Evolutionary conservation across 2,113 vertebrate species (phyloP), one percentile per base, ranked within the genome.

Genomic region (Caranx ignobilis): DNA sequence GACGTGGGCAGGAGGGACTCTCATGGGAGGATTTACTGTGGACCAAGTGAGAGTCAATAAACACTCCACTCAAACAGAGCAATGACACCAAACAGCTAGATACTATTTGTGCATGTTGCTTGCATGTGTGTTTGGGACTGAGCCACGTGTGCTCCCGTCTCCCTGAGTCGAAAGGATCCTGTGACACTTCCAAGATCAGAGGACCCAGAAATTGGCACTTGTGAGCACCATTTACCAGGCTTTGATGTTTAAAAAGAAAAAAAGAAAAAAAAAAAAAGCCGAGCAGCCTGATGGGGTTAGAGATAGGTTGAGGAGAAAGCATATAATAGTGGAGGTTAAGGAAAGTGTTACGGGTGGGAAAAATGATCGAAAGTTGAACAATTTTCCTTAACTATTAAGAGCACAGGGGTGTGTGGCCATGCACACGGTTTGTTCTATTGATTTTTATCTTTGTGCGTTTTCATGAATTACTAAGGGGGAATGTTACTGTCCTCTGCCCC

Each of bases 401-500:
- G 68, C 76, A 43, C 26, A 67, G 43, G 65, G 48, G 54, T 59
- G 56, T 21, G 0, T 26, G 63, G 21, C 19, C 60, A 66, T 1
- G 6, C 47, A 54, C 75, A 34, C 35, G 12, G 2, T 79, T 82
- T 79, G 79, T 60, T 75, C 55, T 82, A 84, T 91, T 87, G 84
- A 89, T 89, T 91, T 89, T 82, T 77, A 76, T 85, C 83, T 81
- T 47, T 77, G 72, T 47, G 62, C 50, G 11, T 75, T 73, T 59
- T 82, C 74, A 71, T 87, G 87, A 83, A 87, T 90, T 48, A 26
- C 62, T 59, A 59, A 63, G 19, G 71, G 57, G 37, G 26, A 6
- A 26, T 73, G 84, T 82, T 77, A 61, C 68, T 86, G 76, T 90
- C 83, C 88, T 84, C 68, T 93, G 87, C 56, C 75, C 87, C 79